Percentiles rank a stretch among this genome's conserved stretches.
Evolutionary conservation across 2,888 invertebrate species (phyloP).

Genomic region (Sarcophaga rosellei): DNA sequence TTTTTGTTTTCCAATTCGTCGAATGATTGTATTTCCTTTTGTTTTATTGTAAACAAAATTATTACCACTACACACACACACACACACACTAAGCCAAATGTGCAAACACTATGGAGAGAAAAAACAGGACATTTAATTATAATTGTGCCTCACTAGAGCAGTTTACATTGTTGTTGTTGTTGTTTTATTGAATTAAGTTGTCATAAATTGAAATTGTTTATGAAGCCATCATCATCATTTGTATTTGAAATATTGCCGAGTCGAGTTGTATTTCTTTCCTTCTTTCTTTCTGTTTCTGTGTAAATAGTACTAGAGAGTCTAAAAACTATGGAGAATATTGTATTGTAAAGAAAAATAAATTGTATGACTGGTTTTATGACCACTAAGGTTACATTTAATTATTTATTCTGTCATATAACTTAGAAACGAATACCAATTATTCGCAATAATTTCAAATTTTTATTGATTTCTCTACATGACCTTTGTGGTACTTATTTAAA

Average conservation of each 20-base stretch:
- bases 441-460: constrained; percentile 9
- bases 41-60: background rate
- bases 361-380: background rate
- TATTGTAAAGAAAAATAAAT: constrained; percentile 12
- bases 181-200: constrained; percentile 56
- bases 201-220: constrained; percentile 65
- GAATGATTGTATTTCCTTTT: constrained; percentile 38
- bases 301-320: background rate
- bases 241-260: constrained; percentile 49
- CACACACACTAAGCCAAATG: background rate
- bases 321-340: background rate
- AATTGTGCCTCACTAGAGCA: constrained; percentile 4
- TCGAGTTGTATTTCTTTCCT: constrained; percentile 6
- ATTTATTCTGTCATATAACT: background rate
- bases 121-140: constrained; percentile 47
- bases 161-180: constrained; percentile 6
- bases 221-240: constrained; percentile 64
- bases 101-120: background rate
- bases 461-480: constrained; percentile 1
- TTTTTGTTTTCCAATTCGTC: constrained; percentile 28
- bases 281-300: constrained; percentile 6
- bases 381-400: background rate
- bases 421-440: constrained; percentile 6
- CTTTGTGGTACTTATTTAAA: background rate
- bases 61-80: background rate